Base-by-base conservation (phyloP, 2,888 invertebrate genomes). In the Taenaris catops region DNA sequence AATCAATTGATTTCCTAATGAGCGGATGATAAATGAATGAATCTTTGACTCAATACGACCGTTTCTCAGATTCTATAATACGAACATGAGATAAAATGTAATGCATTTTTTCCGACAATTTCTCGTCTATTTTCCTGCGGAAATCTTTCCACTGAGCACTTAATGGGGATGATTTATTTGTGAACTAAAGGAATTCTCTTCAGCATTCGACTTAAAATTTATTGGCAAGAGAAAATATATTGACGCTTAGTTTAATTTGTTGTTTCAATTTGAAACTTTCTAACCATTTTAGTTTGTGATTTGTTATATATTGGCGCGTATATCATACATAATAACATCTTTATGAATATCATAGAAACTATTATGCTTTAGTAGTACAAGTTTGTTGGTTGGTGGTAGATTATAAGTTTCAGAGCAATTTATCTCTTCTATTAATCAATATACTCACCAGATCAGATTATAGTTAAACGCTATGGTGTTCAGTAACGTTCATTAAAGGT, bases 11-110 rank as follows among this genome's bases (percentile, higher is more conserved):
- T 20, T 20, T n/a, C n/a, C 7, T 20, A 20, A n/a, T 20, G 20
- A 8, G 7, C n/a, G 8, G 20, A 20, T 20, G n/a, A 19, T 38
- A 10, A 16, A 19, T 17, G 12, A 12, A 14, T 8, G 16, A 34
- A 25, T 40, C 39, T 40, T 8, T 42, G 42, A 16, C 9, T 10
- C 19, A 34, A 32, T 31, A 17, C 26, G 16, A 21, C 34, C 17
- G 34, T 42, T 39, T 39, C 36, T 32, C 27, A 27, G 39, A 37
- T 37, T 14, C 29, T 29, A n/a, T n/a, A n/a, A n/a, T n/a, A 28
- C 17, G 31, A 32, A 42, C 34, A 34, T 37, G 34, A 33, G 38
- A 34, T 38, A 36, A 44, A 44, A 35, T 18, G 19, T 29, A 27
- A 34, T 33, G 34, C 31, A 27, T 31, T 33, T 38, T 33, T 38